Evolutionary conservation across 2,113 vertebrate genomes (phyloP), one percentile per base, ranked within the genome.

Genomic region (Pao palembangensis): DNA sequence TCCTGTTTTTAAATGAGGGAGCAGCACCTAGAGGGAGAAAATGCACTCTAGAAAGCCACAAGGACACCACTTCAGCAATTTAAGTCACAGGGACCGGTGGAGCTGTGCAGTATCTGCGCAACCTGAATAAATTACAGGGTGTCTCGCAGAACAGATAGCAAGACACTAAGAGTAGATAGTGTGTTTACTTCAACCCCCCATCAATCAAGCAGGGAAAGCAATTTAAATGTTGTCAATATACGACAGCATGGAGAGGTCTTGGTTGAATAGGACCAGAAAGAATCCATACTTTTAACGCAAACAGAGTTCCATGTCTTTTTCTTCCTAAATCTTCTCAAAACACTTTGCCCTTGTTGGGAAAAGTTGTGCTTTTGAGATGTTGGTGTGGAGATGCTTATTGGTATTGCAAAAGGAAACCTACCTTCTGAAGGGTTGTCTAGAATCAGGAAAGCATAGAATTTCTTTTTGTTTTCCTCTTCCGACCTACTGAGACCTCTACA

Each of bases 151-250:
- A 61, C 73, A 67, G 73, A 76, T 56, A 73, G 58, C 41, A 75
- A 6, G 60, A 43, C 0, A 3, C 75, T 69, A 67, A 73, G 74
- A 78, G 73, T 64, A 74, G 54, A 67, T 61, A 48, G 55, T 38
- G 34, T 60, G 61, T 79, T 64, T 69, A 56, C 79, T 84, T 85
- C 72, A 79, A 76, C 78, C 76, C 51, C 61, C 86, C 84, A 89
- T 90, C 82, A 88, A 88, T 90, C 85, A 89, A 75, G 65, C 79
- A 69, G 67, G 61, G 77, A 82, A 86, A 80, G 84, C 76, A 90
- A 88, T 87, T 82, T 85, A 72, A 16, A 78, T 84, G 20, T 72
- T 83, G 85, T 84, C 87, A 69, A 88, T 87, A 79, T 60, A 73
- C 63, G 71, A 85, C 63, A 82, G 78, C 81, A 81, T 66, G 78